These are phyloP conservation scores for Tethea ocularis DNA, from an alignment of 2,888 invertebrate species.

Conservation along the genomic window DNA sequence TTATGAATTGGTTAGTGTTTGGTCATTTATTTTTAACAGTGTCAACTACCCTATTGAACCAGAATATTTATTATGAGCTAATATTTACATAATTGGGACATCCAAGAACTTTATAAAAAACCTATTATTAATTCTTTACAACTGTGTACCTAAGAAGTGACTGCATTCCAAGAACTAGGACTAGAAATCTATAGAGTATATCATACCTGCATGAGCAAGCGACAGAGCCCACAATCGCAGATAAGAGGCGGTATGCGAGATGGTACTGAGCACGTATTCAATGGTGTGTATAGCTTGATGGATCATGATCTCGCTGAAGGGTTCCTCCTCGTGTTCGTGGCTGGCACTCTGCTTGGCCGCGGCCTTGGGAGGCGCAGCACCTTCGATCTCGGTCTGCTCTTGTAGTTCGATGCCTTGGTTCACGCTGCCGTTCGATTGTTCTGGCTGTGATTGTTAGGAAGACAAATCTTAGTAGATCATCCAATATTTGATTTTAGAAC, in stretches of 20 bases:
- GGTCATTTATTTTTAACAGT: too few species aligned
- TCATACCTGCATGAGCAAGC: constrained; percentile 96
- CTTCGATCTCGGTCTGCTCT: constrained; percentile 73
- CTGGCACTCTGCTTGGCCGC: constrained; percentile 24
- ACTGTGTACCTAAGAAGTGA: too few species aligned
- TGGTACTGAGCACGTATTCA: constrained; percentile 97
- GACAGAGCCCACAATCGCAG: constrained; percentile 98
- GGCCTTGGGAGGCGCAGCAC: constrained; percentile 42
- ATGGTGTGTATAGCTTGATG: constrained; percentile 98
- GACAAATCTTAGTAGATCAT: too few species aligned
- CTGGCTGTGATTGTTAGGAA: constrained; percentile 60
- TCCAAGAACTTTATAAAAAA: too few species aligned
- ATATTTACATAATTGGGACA: too few species aligned
- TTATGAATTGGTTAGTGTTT: too few species aligned
- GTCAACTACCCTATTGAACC: too few species aligned
- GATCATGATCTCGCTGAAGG: constrained; percentile 94
- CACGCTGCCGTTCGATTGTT: constrained; percentile 84
- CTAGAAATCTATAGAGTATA: too few species aligned
- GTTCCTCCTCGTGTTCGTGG: constrained; percentile 82
- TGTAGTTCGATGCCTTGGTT: constrained; percentile 87
- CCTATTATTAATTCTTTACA: too few species aligned
- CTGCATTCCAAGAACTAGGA: too few species aligned
- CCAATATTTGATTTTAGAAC: too few species aligned
- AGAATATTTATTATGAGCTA: too few species aligned
- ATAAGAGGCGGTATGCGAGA: constrained; percentile 98